Conservation (phyloP, 2,888 invertebrate genomes). For the Margaritifera margaritifera region DNA sequence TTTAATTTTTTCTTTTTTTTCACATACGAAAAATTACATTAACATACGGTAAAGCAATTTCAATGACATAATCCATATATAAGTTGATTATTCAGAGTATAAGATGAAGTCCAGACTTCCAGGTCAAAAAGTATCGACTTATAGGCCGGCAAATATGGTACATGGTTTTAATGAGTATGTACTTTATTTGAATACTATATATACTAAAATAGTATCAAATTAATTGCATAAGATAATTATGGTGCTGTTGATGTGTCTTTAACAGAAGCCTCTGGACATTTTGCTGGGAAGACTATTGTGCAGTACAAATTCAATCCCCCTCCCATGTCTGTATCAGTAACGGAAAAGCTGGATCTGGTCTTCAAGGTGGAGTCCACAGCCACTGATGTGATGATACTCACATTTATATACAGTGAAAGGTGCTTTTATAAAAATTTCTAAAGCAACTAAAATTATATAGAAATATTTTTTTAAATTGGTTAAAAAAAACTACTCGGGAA, state of each 20-base stretch:
- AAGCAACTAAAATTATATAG: too few species aligned
- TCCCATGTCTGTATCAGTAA: slow-evolving; percentile 31
- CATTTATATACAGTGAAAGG: slow-evolving; percentile 51
- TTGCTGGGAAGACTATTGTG: slow-evolving; percentile 50
- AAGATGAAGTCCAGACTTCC: too few species aligned
- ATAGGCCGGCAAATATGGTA: too few species aligned
- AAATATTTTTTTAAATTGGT: too few species aligned
- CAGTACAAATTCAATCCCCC: slow-evolving; percentile 48
- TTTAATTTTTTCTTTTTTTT: too few species aligned
- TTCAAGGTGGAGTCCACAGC: slow-evolving; percentile 39
- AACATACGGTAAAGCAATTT: too few species aligned
- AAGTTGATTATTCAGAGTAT: too few species aligned
- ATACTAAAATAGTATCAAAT: not conserved
- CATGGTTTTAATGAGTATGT: too few species aligned
- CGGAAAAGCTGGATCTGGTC: slow-evolving; percentile 51
- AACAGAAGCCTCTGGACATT: slow-evolving; percentile 48
- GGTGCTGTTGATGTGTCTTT: not conserved
- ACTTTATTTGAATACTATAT: not conserved
- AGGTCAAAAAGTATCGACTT: too few species aligned
- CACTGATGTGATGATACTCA: slow-evolving; percentile 39
- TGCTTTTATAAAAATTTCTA: slow-evolving; percentile 4
- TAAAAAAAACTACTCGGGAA: too few species aligned
- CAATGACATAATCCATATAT: too few species aligned
- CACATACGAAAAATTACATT: too few species aligned
- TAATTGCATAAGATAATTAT: not conserved